These are phyloP conservation scores for Uloborus plumipes DNA, from an alignment of 2,888 invertebrate species.

Conservation along the genomic window DNA sequence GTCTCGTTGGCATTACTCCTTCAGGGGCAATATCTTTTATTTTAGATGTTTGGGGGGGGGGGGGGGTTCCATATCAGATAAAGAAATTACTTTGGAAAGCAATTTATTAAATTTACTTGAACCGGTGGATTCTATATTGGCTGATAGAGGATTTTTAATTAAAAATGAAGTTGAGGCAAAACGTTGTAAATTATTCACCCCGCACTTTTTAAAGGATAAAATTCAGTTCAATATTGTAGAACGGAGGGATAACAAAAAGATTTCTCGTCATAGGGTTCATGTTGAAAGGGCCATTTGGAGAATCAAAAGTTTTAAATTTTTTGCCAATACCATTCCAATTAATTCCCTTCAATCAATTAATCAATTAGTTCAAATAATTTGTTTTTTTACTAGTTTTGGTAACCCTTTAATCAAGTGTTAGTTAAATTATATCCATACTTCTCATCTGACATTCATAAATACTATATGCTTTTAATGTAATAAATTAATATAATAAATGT, in stretches of 20 bases:
- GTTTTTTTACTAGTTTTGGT: too few relatives aligned
- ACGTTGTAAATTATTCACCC: background rate
- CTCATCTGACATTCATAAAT: too few relatives aligned
- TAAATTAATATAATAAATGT: too few relatives aligned
- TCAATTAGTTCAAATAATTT: too few relatives aligned
- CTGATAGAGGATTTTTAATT: slow-evolving; percentile 2
- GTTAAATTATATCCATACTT: too few relatives aligned
- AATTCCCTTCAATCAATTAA: too few relatives aligned
- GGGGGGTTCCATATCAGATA: slow-evolving; percentile 26
- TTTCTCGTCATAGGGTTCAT: background rate
- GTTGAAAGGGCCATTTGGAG: background rate
- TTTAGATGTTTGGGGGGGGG: slow-evolving; percentile 14
- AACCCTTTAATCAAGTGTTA: too few relatives aligned
- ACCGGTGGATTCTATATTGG: slow-evolving; percentile 6
- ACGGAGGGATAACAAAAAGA: background rate
- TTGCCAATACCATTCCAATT: too few relatives aligned
- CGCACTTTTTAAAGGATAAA: slow-evolving; percentile 1
- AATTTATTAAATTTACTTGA: slow-evolving; percentile 10
- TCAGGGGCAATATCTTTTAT: slow-evolving; percentile 20
- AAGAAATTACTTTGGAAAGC: slow-evolving; percentile 1
- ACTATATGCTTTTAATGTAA: too few relatives aligned
- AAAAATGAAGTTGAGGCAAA: slow-evolving; percentile 6
- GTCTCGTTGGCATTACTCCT: slow-evolving; percentile 14
- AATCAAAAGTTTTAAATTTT: slow-evolving; percentile 4
- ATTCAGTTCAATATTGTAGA: slow-evolving; percentile 2